These are phyloP conservation scores for Torymus aiolomorphi DNA, from an alignment of 2,888 invertebrate genomes.

Conservation along the genomic window DNA sequence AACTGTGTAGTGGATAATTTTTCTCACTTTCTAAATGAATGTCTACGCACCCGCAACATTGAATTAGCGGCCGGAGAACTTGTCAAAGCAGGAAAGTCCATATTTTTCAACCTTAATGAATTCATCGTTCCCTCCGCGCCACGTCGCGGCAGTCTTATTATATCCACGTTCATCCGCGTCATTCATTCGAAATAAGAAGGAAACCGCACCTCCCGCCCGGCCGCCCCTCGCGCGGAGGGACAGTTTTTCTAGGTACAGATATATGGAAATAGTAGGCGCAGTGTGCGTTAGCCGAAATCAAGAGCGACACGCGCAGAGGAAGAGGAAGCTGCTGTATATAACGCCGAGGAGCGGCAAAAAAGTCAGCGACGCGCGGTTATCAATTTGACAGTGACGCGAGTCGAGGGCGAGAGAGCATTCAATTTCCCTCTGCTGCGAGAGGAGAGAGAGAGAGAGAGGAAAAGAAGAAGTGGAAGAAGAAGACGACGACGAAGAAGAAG, in stretches of 20 bases:
- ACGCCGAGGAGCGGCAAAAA: constrained; percentile 36
- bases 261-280: constrained; percentile 13
- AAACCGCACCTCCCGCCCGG: background rate
- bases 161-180: constrained; percentile 13
- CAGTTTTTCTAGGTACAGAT: constrained; percentile 14
- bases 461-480: constrained; percentile 45
- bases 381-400: constrained; percentile 71
- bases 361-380: constrained; percentile 64
- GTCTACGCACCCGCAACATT: background rate
- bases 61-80: background rate
- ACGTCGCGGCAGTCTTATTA: constrained; percentile 27
- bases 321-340: constrained; percentile 44
- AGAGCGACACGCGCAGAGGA: constrained; percentile 32
- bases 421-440: constrained; percentile 43
- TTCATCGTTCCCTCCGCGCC: constrained; percentile 15
- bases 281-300: constrained; percentile 22
- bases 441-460: constrained; percentile 48
- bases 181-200: constrained; percentile 16
- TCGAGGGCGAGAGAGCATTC: constrained; percentile 55
- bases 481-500: constrained; percentile 53
- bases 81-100: constrained; percentile 15
- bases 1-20: background rate
- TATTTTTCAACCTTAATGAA: constrained; percentile 32
- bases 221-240: background rate
- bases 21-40: constrained; percentile 9